Percentiles rank a stretch among this genome's conserved stretches.
phyloP scores from a whole-genome alignment of 2,888 invertebrate genomes.

The Drosophila gaucha region DNA sequence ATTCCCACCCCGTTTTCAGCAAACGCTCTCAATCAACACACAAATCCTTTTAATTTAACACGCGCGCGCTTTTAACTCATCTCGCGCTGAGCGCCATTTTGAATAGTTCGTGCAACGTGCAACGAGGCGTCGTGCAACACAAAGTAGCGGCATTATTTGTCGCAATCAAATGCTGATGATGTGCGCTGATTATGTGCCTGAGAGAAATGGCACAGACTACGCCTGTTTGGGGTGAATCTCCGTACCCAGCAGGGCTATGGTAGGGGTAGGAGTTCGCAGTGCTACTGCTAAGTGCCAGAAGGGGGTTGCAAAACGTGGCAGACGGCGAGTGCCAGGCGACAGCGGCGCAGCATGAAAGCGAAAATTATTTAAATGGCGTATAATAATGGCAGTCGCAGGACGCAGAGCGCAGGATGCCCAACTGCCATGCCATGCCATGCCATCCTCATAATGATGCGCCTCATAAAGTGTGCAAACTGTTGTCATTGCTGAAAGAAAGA shows the following conservation, averaged over 20 bases:
- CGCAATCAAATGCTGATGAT: constrained; percentile 84
- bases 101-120: constrained; percentile 7
- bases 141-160: constrained; percentile 84
- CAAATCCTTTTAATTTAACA: constrained; percentile 81
- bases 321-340: constrained; percentile 63
- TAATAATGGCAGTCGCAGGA: constrained; percentile 82
- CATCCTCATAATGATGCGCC: constrained; percentile 83
- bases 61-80: constrained; percentile 47
- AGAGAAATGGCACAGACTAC: constrained; percentile 62
- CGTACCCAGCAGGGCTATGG: neutral
- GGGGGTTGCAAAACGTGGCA: constrained; percentile 58
- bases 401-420: constrained; percentile 57
- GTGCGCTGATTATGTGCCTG: constrained; percentile 81
- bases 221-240: constrained; percentile 36
- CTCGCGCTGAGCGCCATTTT: constrained; percentile 64
- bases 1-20: constrained; percentile 25
- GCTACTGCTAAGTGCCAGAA: neutral
- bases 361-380: constrained; percentile 84
- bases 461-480: constrained; percentile 82
- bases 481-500: constrained; percentile 56
- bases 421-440: constrained; percentile 46
- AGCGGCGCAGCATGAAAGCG: constrained; percentile 73
- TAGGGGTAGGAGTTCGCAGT: neutral
- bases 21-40: constrained; percentile 76
- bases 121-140: constrained; percentile 71